Conservation (phyloP, 2,113 vertebrate genomes). For the Eupsittula cactorum region DNA sequence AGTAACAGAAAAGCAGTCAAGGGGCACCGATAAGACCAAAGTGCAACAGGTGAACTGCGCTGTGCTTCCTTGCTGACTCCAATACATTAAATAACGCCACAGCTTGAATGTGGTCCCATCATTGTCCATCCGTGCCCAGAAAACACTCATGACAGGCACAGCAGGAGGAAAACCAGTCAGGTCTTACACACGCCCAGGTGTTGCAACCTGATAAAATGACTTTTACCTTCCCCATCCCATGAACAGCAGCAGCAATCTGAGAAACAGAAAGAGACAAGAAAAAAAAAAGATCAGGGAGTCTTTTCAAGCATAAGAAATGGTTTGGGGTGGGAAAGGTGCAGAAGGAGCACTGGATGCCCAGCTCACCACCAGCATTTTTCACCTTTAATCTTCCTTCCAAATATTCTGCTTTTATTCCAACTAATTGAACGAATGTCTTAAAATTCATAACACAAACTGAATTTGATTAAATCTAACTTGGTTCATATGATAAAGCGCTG, state of each 20-base stretch:
- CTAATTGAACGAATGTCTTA: constrained; percentile 56
- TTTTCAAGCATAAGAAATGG: constrained; percentile 20
- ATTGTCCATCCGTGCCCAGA: not conserved
- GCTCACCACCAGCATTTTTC: constrained; percentile 17
- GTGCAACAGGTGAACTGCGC: not conserved
- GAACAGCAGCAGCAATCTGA: not conserved
- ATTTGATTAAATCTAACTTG: constrained; percentile 70
- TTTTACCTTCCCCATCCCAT: not conserved
- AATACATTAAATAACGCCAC: not conserved
- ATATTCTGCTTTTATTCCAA: constrained; percentile 56
- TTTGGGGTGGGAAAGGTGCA: not conserved
- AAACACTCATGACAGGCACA: not conserved
- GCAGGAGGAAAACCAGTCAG: not conserved
- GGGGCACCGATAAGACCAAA: not conserved
- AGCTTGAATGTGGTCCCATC: not conserved
- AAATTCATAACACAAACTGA: constrained; percentile 68
- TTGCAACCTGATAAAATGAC: not conserved
- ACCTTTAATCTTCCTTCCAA: constrained; percentile 16
- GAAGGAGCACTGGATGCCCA: constrained; percentile 22
- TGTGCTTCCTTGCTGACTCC: not conserved
- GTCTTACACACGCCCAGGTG: fast-evolving
- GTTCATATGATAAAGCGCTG: constrained; percentile 62
- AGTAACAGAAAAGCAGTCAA: not conserved
- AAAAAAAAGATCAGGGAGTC: not conserved
- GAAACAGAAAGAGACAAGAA: not conserved